Evolutionary conservation across 2,113 vertebrate genomes (phyloP), one percentile per base, ranked within the genome.

Genomic region (Petrocephalus microphthalmus): DNA sequence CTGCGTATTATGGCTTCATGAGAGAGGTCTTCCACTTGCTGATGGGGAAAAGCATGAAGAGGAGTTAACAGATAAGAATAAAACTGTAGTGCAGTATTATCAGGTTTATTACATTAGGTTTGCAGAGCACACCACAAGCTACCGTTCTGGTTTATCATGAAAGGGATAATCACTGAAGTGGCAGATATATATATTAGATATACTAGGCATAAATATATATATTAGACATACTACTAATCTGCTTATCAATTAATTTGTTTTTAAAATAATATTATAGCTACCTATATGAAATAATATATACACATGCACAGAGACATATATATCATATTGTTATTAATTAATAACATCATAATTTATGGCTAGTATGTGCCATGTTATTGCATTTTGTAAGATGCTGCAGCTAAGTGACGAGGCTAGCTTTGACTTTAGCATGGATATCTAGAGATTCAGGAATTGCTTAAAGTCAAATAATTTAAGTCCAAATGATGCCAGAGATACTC

Each of bases 1-100:
- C 95, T 92, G 85, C 86, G 93, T 90, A 96, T 92, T 64, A 96
- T 90, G 20, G 94, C 92, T 89, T 96, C 95, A 25, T 95, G 95
- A 7, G 95, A 94, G 53, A 96, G 94, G 49, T 90, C 89, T 8
- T 95, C 95, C 52, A 87, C 92, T 74, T 94, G 92, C 95, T 95
- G 91, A 42, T 85, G 84, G 33, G 10, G 87, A 33, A 89, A n/a
- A 60, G 88, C 11, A 89, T 85, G 4, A 5, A 11, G 19, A 10
- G 0, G 42, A 84, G 3, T 84, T 25, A n/a, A n/a, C n/a, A n/a
- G n/a, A n/a, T n/a, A n/a, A n/a, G n/a, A n/a, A n/a, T n/a, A n/a
- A 67, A 1, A 29, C 10, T 25, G n/a, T 11, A 29, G 10, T 67
- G 60, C 60, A 67, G 60, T 29, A 67, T 67, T n/a, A 8, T 67